Conservation (phyloP, 2,888 invertebrate genomes). For the Crocallis elinguaria region DNA sequence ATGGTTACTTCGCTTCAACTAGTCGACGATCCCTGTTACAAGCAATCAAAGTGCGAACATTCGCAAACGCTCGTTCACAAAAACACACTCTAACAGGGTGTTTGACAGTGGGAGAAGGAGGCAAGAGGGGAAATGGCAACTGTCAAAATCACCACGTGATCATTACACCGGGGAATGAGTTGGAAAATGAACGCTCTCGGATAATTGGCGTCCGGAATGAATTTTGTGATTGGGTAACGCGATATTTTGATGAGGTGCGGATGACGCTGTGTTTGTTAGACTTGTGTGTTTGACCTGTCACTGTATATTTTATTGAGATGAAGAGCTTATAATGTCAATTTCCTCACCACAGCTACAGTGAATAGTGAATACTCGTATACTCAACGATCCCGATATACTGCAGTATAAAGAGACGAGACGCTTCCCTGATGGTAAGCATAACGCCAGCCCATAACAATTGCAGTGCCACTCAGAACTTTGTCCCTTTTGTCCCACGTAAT, state of each 20-base stretch:
- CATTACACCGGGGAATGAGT: conserved; percentile 81
- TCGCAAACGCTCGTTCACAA: conserved; percentile 24
- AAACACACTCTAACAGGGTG: conserved; percentile 43
- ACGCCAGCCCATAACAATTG: no score
- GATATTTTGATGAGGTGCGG: conserved; percentile 82
- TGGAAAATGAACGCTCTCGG: conserved; percentile 79
- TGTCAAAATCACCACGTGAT: conserved; percentile 84
- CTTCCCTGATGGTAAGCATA: no score
- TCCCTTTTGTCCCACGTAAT: no score
- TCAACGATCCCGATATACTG: no score
- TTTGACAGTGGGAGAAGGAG: conserved; percentile 13
- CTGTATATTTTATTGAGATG: neutral
- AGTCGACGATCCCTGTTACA: no score
- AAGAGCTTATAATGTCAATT: no score
- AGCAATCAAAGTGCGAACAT: neutral
- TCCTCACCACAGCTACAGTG: no score
- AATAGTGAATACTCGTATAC: no score
- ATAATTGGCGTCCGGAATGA: conserved; percentile 80
- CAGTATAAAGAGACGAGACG: no score
- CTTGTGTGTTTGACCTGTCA: neutral
- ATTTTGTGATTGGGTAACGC: conserved; percentile 78
- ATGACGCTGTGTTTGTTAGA: conserved; percentile 50
- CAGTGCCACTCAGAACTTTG: no score
- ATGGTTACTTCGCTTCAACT: no score
- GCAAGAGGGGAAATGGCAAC: conserved; percentile 51